A percentile compares a stretch with the other conserved stretches of the same genome.
Conservation (phyloP, 2,113 vertebrate genomes). For the Pygoscelis antarcticus region DNA sequence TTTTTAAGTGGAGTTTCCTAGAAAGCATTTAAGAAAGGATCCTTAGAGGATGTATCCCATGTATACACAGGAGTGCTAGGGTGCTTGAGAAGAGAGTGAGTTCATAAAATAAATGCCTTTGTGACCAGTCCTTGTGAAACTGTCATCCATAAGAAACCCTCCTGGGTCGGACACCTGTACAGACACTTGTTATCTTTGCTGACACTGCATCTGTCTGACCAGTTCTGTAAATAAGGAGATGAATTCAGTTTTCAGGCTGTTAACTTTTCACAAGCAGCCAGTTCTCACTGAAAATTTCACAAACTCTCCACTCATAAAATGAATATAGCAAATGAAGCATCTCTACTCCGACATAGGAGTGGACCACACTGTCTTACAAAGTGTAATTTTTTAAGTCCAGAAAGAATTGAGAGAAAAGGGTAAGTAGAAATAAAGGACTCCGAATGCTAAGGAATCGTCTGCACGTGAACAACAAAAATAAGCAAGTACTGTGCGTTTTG, state of each 20-base stretch:
- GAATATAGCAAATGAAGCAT: neutral
- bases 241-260: neutral
- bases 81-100: neutral
- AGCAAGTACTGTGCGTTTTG: neutral
- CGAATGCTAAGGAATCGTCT: neutral
- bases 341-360: neutral
- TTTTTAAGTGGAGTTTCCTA: neutral
- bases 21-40: neutral
- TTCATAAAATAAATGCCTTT: neutral
- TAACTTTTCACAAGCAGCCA: neutral
- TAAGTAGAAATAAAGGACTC: neutral
- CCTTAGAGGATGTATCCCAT: fast-evolving
- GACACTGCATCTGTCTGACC: neutral
- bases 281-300: neutral
- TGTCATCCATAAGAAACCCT: neutral
- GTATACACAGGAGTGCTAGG: neutral
- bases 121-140: neutral
- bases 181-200: neutral
- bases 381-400: neutral
- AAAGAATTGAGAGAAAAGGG: neutral
- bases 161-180: neutral
- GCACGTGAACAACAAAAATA: conserved; percentile 5
- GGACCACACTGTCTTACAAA: neutral
- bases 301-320: neutral
- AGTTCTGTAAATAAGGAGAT: neutral